Evolutionary conservation across 2,797 vertebrate species (phyloP).

Genomic region (Sorex maritimensis): DNA sequence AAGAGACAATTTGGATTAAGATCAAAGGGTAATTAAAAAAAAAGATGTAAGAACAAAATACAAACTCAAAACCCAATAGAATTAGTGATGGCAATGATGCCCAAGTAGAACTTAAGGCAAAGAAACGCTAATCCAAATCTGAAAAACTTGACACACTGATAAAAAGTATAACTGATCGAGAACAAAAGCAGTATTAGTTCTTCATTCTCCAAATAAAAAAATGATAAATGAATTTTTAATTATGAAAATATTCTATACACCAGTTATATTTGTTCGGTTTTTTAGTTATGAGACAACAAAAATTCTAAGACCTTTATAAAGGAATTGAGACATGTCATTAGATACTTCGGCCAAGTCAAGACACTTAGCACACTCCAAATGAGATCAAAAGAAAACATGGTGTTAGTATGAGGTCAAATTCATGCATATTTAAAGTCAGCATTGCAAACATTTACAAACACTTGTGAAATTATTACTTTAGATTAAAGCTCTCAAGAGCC

Average conservation of each 20-base stretch:
- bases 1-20: no score
- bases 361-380: neutral
- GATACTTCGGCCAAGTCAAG: neutral
- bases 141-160: accelerated
- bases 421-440: neutral
- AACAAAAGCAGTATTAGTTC: neutral
- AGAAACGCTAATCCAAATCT: neutral
- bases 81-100: no score
- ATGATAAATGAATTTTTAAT: neutral
- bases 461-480: neutral
- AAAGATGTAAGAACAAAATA: no score
- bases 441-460: neutral
- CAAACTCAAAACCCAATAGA: no score
- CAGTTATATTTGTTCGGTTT: no score
- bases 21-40: no score
- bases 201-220: neutral
- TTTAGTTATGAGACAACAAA: neutral
- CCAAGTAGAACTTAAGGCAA: no score
- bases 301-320: neutral
- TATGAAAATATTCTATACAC: no score
- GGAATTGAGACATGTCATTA: neutral
- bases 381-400: neutral
- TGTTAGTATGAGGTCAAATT: neutral
- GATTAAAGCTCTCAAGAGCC: no score
- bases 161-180: accelerated